phyloP scores from a whole-genome alignment of 1,140 invertebrate genomes.

The Trachelipus rathkii region DNA sequence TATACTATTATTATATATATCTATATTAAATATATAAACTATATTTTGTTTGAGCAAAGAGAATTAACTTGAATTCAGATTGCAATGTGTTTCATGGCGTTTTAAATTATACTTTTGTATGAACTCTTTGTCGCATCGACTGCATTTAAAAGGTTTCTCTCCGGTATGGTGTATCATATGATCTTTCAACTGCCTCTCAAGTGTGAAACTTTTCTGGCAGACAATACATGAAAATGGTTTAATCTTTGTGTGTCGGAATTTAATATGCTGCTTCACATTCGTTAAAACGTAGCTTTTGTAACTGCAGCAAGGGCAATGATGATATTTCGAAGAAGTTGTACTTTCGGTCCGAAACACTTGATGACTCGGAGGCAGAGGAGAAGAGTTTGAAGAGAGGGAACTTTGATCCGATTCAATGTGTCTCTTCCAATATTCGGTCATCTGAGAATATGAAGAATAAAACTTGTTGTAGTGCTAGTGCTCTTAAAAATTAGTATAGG shows the following conservation, averaged over 20 bases:
- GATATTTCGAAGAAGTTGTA: neutral
- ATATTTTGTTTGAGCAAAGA: too few species aligned
- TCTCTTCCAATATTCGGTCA: too few species aligned
- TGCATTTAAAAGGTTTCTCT: neutral
- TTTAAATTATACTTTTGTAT: neutral
- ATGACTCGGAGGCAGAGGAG: neutral
- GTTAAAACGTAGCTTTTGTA: slow-evolving; percentile 22
- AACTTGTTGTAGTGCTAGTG: too few species aligned
- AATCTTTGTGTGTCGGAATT: slow-evolving; percentile 14
- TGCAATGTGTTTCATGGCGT: too few species aligned
- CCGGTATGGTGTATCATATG: neutral
- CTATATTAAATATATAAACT: too few species aligned
- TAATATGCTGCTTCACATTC: slow-evolving; percentile 20
- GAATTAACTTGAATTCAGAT: too few species aligned
- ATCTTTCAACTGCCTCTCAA: slow-evolving; percentile 18
- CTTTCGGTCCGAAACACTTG: neutral
- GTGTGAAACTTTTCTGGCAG: slow-evolving; percentile 16
- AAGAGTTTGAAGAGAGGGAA: neutral
- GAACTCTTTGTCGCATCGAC: neutral
- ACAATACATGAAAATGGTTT: slow-evolving; percentile 24
- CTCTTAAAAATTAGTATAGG: too few species aligned
- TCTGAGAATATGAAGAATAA: too few species aligned
- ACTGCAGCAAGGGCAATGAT: slow-evolving; percentile 26
- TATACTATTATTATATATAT: too few species aligned
- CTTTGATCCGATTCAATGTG: too few species aligned